phyloP scores from a whole-genome alignment of 2,888 invertebrate species.

The Esperia sulphurella region DNA sequence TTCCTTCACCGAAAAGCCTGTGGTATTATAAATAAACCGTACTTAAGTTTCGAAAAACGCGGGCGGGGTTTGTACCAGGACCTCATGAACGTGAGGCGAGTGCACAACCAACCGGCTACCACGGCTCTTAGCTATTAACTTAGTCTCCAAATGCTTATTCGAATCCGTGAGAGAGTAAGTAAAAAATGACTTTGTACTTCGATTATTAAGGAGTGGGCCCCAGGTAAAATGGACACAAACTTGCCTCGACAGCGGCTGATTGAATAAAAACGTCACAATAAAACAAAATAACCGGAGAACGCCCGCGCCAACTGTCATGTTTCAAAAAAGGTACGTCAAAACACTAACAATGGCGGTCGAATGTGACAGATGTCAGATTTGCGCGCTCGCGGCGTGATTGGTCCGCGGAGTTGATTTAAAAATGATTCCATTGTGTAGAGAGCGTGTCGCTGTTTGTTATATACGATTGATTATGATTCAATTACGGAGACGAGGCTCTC shows the following conservation, averaged over 20 bases:
- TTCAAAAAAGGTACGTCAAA: constrained; percentile 59
- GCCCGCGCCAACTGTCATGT: constrained; percentile 62
- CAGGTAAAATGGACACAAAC: neutral
- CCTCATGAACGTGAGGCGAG: no score
- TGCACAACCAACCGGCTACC: no score
- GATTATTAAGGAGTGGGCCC: no score
- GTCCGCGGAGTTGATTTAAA: constrained; percentile 43
- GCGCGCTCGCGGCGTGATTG: constrained; percentile 41
- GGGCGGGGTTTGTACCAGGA: no score
- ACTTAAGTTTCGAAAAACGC: no score
- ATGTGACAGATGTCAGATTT: constrained; percentile 73
- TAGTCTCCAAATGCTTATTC: no score
- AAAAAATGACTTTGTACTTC: no score
- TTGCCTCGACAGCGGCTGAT: constrained; percentile 26
- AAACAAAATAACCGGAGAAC: constrained; percentile 42
- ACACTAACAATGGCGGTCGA: constrained; percentile 49
- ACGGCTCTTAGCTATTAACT: no score
- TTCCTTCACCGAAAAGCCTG: no score
- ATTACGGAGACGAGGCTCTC: constrained; percentile 37
- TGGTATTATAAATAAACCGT: no score
- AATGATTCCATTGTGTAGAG: constrained; percentile 39
- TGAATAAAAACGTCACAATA: constrained; percentile 48
- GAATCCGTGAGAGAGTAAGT: no score
- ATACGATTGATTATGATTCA: constrained; percentile 56
- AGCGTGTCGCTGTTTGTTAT: constrained; percentile 38